A percentile compares a stretch with the other conserved stretches of the same genome.
Conservation (phyloP, 2,113 vertebrate species). For the Rhinichthys klamathensis region DNA sequence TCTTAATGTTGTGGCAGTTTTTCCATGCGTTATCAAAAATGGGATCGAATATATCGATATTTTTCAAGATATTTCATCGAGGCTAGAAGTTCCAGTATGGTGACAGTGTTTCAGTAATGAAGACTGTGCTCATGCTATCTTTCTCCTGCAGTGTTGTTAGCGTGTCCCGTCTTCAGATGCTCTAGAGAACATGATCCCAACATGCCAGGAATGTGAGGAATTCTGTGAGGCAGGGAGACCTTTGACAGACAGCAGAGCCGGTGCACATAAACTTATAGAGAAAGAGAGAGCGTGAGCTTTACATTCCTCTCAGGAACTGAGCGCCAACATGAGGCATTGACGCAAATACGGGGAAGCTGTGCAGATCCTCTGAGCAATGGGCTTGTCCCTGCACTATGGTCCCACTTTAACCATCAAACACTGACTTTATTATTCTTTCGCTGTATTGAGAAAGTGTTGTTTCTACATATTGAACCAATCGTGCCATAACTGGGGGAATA, state of each 20-base stretch:
- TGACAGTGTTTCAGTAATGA: no score
- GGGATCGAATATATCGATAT: no score
- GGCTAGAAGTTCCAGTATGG: no score
- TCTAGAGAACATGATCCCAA: slow-evolving; percentile 63
- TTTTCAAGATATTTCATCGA: no score
- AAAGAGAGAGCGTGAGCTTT: not conserved
- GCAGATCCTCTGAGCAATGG: not conserved
- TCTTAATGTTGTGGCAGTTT: no score
- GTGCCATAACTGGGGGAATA: no score
- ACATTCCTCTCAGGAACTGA: slow-evolving; percentile 35
- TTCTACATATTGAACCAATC: not conserved
- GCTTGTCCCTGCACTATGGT: not conserved
- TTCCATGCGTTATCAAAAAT: no score
- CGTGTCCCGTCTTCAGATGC: not conserved
- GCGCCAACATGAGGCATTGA: not conserved
- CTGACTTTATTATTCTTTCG: not conserved
- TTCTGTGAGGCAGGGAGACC: slow-evolving; percentile 53
- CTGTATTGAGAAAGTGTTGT: not conserved
- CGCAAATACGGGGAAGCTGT: not conserved
- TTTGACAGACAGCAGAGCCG: slow-evolving; percentile 26
- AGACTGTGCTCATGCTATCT: no score
- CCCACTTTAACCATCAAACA: not conserved
- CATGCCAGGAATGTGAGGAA: slow-evolving; percentile 74
- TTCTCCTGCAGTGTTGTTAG: not conserved
- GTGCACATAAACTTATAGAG: not conserved